Evolutionary conservation across 1,140 invertebrate species (phyloP).

Genomic region (Magallana gigas): DNA sequence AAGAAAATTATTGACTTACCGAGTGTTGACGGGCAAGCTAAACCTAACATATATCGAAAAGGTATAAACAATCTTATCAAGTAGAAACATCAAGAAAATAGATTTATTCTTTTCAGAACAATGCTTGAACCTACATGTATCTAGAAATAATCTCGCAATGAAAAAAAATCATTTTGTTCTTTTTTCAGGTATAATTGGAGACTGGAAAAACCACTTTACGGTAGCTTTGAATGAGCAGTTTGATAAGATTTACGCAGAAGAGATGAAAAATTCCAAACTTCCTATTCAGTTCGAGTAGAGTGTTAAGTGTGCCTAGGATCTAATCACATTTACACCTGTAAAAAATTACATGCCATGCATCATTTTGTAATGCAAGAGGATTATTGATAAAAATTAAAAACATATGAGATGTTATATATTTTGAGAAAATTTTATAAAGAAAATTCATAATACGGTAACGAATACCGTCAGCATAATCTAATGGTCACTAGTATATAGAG

Average conservation of each 20-base stretch:
- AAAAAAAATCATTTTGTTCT: not conserved
- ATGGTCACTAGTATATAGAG: too few species aligned
- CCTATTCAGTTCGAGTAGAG: slow-evolving; percentile 34
- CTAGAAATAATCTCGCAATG: not conserved
- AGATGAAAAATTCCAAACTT: slow-evolving; percentile 53
- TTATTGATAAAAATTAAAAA: too few species aligned
- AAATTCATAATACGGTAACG: too few species aligned
- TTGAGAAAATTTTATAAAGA: too few species aligned
- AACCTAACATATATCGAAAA: slow-evolving; percentile 54
- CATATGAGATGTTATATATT: too few species aligned
- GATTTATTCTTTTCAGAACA: too few species aligned
- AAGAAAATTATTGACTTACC: not conserved
- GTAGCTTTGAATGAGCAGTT: slow-evolving; percentile 56
- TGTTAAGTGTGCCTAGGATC: too few species aligned
- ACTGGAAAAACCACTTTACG: slow-evolving; percentile 62
- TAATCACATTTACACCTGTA: too few species aligned
- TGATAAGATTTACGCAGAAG: slow-evolving; percentile 40
- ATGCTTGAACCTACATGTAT: too few species aligned
- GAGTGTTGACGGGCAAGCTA: not conserved
- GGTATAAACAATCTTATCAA: slow-evolving; percentile 43
- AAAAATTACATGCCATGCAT: too few species aligned
- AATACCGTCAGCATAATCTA: too few species aligned
- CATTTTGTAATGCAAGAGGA: too few species aligned
- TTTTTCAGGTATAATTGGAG: slow-evolving; percentile 53
- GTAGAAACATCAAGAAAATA: not conserved